A percentile compares a stretch with the other conserved stretches of the same genome.
These are phyloP conservation scores for Pelodiscus sinensis DNA, from an alignment of 2,113 vertebrate genomes.

Conservation along the genomic window DNA sequence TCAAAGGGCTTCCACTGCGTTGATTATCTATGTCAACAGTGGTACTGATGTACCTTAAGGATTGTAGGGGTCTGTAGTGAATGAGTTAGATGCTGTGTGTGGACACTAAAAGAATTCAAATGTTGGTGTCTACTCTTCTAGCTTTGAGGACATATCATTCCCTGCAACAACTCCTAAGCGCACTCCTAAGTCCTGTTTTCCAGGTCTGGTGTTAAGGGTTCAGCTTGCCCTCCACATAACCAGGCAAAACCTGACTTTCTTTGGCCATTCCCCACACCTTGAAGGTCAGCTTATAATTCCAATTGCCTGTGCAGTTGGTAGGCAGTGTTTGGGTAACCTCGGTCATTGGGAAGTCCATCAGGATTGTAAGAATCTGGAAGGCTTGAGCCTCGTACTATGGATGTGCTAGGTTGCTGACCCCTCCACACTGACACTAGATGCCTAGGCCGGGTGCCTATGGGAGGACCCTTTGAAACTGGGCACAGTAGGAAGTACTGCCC, in stretches of 20 bases:
- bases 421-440: background rate
- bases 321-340: background rate
- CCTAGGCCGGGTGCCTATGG: background rate
- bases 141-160: background rate
- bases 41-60: background rate
- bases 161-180: background rate
- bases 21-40: background rate
- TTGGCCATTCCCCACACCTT: background rate
- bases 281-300: background rate
- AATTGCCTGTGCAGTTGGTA: background rate
- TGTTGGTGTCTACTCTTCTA: background rate
- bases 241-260: background rate
- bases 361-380: background rate
- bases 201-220: background rate
- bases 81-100: background rate
- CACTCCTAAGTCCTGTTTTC: background rate
- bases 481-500: background rate
- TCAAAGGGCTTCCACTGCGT: background rate
- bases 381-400: background rate
- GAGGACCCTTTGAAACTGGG: background rate
- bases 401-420: background rate
- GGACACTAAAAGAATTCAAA: background rate
- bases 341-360: background rate
- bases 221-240: background rate
- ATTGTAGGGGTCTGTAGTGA: fast-evolving